Evolutionary conservation across 1,140 invertebrate species (phyloP).

Genomic region (Zaprionus africanus): DNA sequence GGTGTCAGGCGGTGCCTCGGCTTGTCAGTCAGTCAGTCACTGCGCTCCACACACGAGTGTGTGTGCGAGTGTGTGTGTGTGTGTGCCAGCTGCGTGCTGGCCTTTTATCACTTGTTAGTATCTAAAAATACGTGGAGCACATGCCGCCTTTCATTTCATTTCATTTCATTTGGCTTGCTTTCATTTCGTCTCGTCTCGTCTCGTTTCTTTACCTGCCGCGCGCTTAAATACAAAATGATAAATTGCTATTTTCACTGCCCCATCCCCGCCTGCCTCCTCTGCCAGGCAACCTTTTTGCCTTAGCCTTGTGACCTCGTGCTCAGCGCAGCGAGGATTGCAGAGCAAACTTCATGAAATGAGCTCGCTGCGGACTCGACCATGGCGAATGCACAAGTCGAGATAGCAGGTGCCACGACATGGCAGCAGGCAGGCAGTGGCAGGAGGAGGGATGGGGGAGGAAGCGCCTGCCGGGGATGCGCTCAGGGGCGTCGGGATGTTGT

Average conservation of each 20-base stretch:
- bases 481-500: not conserved
- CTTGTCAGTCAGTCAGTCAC: slow-evolving; percentile 61
- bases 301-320: slow-evolving; percentile 44
- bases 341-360: slow-evolving; percentile 53
- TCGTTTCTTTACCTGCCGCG: slow-evolving; percentile 53
- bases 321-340: slow-evolving; percentile 46
- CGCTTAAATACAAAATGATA: slow-evolving; percentile 82
- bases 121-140: slow-evolving; percentile 80
- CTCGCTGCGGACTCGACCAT: slow-evolving; percentile 13
- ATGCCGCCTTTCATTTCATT: slow-evolving; percentile 74
- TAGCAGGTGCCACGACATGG: not conserved
- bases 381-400: slow-evolving; percentile 4
- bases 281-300: slow-evolving; percentile 2
- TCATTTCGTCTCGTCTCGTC: slow-evolving; percentile 42
- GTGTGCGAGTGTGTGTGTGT: slow-evolving; percentile 26
- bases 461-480: not conserved
- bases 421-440: not conserved
- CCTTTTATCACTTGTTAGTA: slow-evolving; percentile 82
- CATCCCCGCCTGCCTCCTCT: not conserved
- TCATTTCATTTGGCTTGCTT: slow-evolving; percentile 62
- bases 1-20: slow-evolving; percentile 57
- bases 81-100: slow-evolving; percentile 57
- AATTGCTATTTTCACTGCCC: slow-evolving; percentile 76
- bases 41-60: slow-evolving; percentile 26
- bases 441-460: not conserved